Evolutionary conservation across 2,888 invertebrate species (phyloP).

Genomic region (Phorcus lineatus): DNA sequence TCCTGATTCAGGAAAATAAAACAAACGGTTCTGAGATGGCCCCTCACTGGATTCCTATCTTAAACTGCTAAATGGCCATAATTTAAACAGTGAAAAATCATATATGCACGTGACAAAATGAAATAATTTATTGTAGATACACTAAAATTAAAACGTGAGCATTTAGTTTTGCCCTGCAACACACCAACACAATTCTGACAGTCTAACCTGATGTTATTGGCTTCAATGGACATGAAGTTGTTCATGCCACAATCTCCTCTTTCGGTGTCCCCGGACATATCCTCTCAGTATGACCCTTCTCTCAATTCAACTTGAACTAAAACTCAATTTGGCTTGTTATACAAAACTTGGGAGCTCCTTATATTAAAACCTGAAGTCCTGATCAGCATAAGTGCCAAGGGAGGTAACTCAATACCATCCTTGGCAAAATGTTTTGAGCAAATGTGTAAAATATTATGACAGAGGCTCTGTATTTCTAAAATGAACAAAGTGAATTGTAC

Average conservation of each 20-base stretch:
- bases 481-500: too few relatives aligned
- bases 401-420: background rate
- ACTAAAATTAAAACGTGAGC: background rate
- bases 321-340: too few relatives aligned
- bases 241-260: too few relatives aligned
- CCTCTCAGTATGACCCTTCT: too few relatives aligned
- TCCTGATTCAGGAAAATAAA: background rate
- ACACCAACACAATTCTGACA: background rate
- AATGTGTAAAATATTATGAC: too few relatives aligned
- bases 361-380: too few relatives aligned
- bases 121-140: conserved; percentile 1
- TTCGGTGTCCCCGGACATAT: too few relatives aligned
- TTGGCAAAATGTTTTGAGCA: too few relatives aligned
- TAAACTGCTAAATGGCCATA: background rate
- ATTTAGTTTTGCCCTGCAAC: background rate
- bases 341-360: too few relatives aligned
- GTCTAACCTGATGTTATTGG: background rate
- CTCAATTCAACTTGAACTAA: too few relatives aligned
- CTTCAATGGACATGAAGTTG: background rate
- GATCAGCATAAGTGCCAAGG: background rate
- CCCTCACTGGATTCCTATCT: background rate
- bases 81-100: background rate
- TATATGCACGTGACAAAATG: background rate
- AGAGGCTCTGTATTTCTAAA: too few relatives aligned
- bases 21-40: background rate